Conservation (phyloP, 2,888 invertebrate species). For the Coremacera marginata region DNA sequence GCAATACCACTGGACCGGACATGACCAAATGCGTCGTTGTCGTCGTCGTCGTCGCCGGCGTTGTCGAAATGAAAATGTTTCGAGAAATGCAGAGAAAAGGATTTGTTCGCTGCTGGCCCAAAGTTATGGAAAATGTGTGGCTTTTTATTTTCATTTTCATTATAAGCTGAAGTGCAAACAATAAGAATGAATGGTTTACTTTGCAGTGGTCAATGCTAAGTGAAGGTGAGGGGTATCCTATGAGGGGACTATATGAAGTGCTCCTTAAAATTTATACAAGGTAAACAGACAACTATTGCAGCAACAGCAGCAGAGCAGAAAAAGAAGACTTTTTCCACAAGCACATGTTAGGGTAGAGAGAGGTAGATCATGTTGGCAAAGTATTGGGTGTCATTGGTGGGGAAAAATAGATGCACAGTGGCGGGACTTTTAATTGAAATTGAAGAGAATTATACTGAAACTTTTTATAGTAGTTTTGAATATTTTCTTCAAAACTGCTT, state of each 20-base stretch:
- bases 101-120: neutral
- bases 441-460: too few species aligned
- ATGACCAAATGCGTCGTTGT: conserved; percentile 55
- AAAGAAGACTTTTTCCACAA: neutral
- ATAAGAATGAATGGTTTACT: conserved; percentile 32
- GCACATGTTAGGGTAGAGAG: neutral
- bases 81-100: neutral
- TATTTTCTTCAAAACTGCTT: too few species aligned
- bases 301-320: conserved; percentile 2
- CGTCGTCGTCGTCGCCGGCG: too few species aligned
- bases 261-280: conserved; percentile 49
- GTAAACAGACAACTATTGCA: conserved; percentile 59
- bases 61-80: conserved; percentile 28
- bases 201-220: neutral
- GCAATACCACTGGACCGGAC: conserved; percentile 54
- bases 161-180: conserved; percentile 53
- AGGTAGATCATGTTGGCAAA: neutral
- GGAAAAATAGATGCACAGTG: neutral
- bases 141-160: conserved; percentile 53
- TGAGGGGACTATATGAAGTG: conserved; percentile 32
- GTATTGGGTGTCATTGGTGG: neutral
- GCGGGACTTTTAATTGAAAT: neutral
- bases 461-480: too few species aligned
- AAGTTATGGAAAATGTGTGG: conserved; percentile 33
- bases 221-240: neutral